Percentiles rank a stretch among this genome's conserved stretches.
phyloP scores from a whole-genome alignment of 2,113 vertebrate species.

The Serilophus lunatus region DNA sequence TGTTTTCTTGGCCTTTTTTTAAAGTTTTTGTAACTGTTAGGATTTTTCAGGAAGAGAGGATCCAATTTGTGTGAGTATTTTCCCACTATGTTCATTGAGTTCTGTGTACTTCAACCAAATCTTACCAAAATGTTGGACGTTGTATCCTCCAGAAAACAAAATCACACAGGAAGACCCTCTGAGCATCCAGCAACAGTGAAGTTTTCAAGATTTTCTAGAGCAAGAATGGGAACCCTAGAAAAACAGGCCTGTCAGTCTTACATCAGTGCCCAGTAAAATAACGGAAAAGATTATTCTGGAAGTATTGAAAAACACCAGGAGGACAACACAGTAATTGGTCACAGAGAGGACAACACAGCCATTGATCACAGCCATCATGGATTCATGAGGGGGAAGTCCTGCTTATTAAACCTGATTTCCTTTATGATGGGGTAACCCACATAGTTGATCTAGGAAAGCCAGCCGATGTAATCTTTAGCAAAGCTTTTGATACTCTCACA shows the following conservation, averaged over 20 bases:
- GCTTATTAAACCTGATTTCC: background rate
- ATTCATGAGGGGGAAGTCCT: background rate
- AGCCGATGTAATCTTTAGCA: background rate
- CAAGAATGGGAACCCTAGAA: background rate
- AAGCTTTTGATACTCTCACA: background rate
- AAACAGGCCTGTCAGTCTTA: background rate
- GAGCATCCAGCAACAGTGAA: background rate
- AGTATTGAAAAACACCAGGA: background rate
- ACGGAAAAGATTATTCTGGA: background rate
- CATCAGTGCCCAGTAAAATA: background rate
- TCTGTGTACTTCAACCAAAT: background rate
- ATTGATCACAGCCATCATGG: background rate
- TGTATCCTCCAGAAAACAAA: background rate
- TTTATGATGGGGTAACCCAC: background rate
- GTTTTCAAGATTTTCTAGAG: background rate
- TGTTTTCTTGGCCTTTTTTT: background rate
- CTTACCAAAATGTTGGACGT: background rate
- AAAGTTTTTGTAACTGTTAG: background rate
- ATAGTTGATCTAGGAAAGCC: background rate
- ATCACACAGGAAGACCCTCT: background rate
- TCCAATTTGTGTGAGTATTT: background rate
- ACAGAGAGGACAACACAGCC: no score
- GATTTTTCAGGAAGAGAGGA: background rate
- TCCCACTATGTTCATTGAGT: background rate
- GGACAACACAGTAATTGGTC: background rate